Base-by-base conservation (phyloP, 2,113 vertebrate genomes). In the Rhabdomys dilectus region DNA sequence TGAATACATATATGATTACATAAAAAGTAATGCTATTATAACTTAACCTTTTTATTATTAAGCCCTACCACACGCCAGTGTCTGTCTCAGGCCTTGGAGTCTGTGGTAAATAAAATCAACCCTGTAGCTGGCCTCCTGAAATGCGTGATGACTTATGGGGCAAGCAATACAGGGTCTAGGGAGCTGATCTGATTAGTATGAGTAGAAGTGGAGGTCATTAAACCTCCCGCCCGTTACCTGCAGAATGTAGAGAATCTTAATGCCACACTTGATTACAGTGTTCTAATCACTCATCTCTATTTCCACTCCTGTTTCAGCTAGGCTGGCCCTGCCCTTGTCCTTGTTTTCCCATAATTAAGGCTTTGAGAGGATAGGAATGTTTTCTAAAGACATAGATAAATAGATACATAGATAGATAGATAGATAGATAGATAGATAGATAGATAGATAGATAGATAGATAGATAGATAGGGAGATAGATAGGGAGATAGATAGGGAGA, bases 31-130 rank as follows among this genome's bases (percentile, higher is more conserved):
- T 48, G 36, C 45, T n/a, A 13, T 91, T 39, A 91, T 36, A 91
- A 31, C 8, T 29, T 16, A 36, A 13, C 7, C 22, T 60, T 78
- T 26, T 93, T 78, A 66, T 92, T 78, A 19, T 62, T 73, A 68
- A 82, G 36, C 5, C 36, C 60, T 45, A 15, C 10, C 8, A 7
- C 15, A 19, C 3, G 19, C 17, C 72, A 75, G 42, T 72, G 70
- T 82, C 42, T n/a, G 9, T 42, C 36, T 77, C n/a, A 91, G 51
- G 7, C 42, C 82, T 21, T 7, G 8, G 70, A 75, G 22, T 51
- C 68, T 5, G 0, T 7, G 36, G 16, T 29, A 21, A 53, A 48
- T 7, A 5, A 39, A 6, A 12, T 51, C 3, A 42, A 34, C n/a
- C 5, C 36, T 17, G 7, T 58, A 34, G 51, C 29, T 85, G 26